Evolutionary conservation across 2,888 invertebrate species (phyloP), one percentile per base, ranked within the genome.

Genomic region (Calephelis perditalis): DNA sequence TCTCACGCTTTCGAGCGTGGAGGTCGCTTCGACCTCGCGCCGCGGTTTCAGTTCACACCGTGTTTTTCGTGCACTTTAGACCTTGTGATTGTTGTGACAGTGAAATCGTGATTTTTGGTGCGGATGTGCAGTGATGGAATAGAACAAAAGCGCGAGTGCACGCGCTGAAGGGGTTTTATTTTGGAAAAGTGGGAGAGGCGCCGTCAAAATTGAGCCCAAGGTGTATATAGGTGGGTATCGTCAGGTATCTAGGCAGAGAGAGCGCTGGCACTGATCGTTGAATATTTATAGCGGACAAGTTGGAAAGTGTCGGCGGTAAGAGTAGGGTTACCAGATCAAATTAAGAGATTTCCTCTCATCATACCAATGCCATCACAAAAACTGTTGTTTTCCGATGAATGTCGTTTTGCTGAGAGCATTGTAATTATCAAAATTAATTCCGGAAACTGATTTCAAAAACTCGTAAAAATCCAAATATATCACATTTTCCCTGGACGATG

Each of bases 111-210:
- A 78, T 74, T 80, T 78, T 84, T 78, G 75, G 84, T 85, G 83
- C 91, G 91, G 91, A 91, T 91, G 89, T 91, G 91, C 90, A 91
- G 87, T 91, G 89, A 86, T 88, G 89, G 87, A 89, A 78, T 86
- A 84, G 69, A 84, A 84, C 82, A 81, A 73, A 77, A 74, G 79
- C 79, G 76, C 79, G 76, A 81, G 84, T 83, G 79, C 74, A 75
- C 74, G 74, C 75, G 75, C 71, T 78, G 70, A 72, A 71, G 76
- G 73, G 73, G 77, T 71, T 73, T 71, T 81, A 84, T 82, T 82
- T 73, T 83, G 78, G 78, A 77, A 70, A 77, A 79, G 83, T 79
- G 82, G 74, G 76, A 81, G 76, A 81, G 78, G 82, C 83, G 79
- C 73, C 86, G 86, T 83, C 90, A 87, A 90, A 88, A 91, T 91